Conservation (phyloP, 2,888 invertebrate species). For the Eremobia ochroleuca region DNA sequence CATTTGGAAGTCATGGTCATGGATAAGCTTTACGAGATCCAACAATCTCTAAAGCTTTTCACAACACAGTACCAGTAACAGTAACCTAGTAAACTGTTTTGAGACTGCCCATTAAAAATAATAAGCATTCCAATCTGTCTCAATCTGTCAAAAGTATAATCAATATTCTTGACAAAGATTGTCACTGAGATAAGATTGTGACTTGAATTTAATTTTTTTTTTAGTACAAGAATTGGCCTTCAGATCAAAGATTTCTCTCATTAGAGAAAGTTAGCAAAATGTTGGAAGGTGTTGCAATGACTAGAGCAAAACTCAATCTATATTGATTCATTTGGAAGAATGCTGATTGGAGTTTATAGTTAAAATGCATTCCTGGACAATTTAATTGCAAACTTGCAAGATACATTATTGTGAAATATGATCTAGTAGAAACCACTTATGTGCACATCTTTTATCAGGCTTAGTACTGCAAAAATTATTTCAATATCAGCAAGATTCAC, state of each 20-base stretch:
- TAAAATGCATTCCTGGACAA: not conserved
- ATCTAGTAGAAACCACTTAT: not conserved
- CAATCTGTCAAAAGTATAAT: too few relatives aligned
- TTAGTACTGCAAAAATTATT: not conserved
- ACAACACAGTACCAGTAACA: too few relatives aligned
- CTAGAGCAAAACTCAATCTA: not conserved
- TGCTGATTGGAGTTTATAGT: not conserved
- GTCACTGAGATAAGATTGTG: not conserved
- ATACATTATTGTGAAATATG: conserved; percentile 1
- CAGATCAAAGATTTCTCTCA: not conserved
- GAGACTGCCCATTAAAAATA: too few relatives aligned
- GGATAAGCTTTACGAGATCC: too few relatives aligned
- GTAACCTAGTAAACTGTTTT: too few relatives aligned
- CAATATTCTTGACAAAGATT: not conserved
- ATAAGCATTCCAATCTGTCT: too few relatives aligned
- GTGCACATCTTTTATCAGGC: not conserved
- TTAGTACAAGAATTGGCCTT: not conserved
- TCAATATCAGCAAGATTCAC: not conserved
- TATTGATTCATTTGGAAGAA: not conserved
- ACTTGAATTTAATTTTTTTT: too few relatives aligned
- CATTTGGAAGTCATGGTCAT: too few relatives aligned
- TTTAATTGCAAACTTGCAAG: conserved; percentile 3
- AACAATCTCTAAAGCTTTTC: too few relatives aligned
- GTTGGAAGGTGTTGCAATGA: not conserved
- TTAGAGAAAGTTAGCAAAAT: not conserved